A percentile compares a stretch with the other conserved stretches of the same genome.
These are phyloP conservation scores for Peucedramus taeniatus DNA, from an alignment of 2,113 vertebrate genomes.

Conservation along the genomic window DNA sequence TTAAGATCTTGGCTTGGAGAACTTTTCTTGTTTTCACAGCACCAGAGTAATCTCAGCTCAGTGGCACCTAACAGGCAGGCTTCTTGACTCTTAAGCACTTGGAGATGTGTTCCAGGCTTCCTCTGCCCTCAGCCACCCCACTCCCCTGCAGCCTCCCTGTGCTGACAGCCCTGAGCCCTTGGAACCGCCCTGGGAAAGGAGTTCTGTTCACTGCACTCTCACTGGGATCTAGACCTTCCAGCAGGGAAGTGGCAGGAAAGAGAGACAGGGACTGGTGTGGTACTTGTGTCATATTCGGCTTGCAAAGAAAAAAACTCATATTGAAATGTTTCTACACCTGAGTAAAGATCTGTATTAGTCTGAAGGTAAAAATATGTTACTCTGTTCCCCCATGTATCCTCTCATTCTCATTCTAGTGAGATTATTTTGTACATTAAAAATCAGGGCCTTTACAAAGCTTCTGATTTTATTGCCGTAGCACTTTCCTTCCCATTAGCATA, in stretches of 20 bases:
- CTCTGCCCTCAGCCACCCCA: not conserved
- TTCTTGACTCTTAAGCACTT: not conserved
- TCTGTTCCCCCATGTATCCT: not conserved
- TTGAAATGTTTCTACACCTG: not conserved
- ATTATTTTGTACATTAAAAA: not conserved
- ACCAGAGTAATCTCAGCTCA: not conserved
- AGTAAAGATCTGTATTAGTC: not conserved
- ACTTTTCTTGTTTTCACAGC: not conserved
- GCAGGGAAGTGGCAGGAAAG: not conserved
- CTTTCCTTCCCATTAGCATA: not conserved
- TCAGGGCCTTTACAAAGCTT: not conserved
- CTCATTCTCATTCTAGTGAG: not conserved
- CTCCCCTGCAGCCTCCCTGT: rapidly evolving
- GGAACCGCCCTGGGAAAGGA: not conserved
- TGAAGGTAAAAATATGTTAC: not conserved
- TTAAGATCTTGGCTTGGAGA: not conserved
- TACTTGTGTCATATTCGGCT: not conserved
- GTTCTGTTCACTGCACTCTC: not conserved
- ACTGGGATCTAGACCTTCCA: rapidly evolving
- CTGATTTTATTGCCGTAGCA: not conserved
- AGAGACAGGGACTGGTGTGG: too few species aligned
- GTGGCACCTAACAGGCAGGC: not conserved
- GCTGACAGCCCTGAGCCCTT: rapidly evolving
- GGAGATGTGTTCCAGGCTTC: not conserved
- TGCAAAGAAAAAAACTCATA: not conserved